Conservation (phyloP, 2,797 vertebrate genomes). For the Lophotriccus pileatus region DNA sequence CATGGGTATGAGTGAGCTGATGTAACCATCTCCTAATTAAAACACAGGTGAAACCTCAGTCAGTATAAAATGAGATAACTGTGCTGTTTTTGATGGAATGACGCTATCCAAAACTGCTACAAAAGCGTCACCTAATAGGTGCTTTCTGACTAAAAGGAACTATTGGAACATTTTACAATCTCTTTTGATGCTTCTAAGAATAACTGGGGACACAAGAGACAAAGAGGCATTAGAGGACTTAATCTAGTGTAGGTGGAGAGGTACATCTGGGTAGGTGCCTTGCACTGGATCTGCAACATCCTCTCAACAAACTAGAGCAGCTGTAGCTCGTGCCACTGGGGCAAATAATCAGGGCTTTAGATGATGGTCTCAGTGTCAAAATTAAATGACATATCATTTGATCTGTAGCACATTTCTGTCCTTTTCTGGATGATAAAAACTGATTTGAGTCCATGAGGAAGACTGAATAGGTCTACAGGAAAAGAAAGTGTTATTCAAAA, state of each 20-base stretch:
- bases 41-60: neutral
- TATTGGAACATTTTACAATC: neutral
- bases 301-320: neutral
- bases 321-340: neutral
- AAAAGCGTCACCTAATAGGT: neutral
- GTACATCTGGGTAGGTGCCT: neutral
- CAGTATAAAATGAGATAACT: neutral
- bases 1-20: neutral
- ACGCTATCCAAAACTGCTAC: neutral
- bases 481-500: neutral
- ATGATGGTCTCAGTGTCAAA: neutral
- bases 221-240: rapidly evolving
- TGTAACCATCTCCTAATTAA: neutral
- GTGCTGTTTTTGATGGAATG: neutral
- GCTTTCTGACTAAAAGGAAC: neutral
- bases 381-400: neutral
- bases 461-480: rapidly evolving
- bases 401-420: neutral
- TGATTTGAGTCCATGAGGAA: neutral
- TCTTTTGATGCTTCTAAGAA: neutral
- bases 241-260: neutral
- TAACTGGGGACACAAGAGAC: neutral
- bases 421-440: neutral
- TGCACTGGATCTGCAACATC: neutral
- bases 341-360: neutral